A percentile compares a stretch with the other conserved stretches of the same genome.
phyloP scores from a whole-genome alignment of 2,113 vertebrate species.

The Stictonetta naevosa region DNA sequence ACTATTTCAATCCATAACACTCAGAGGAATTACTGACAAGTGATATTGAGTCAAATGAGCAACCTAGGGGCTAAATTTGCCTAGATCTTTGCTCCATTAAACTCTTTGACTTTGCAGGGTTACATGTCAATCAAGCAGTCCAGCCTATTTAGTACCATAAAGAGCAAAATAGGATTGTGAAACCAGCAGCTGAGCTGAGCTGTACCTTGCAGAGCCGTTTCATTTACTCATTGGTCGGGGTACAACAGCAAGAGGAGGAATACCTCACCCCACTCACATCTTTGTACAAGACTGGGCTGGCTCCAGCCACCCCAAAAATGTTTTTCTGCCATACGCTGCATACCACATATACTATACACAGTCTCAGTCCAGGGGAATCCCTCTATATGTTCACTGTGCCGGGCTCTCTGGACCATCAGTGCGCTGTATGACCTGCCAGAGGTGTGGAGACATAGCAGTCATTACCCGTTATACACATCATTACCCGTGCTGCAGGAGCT shows the following conservation, averaged over 20 bases:
- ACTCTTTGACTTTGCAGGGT: not conserved
- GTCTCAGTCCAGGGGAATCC: not conserved
- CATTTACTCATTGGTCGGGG: not conserved
- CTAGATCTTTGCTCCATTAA: not conserved
- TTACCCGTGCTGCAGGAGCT: not conserved
- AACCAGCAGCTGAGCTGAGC: not conserved
- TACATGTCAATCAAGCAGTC: not conserved
- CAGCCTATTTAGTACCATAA: not conserved
- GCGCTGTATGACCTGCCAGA: not conserved
- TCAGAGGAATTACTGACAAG: not conserved
- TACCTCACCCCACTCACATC: not conserved
- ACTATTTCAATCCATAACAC: not conserved
- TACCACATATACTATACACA: not conserved
- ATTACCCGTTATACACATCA: not conserved
- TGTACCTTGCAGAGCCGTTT: not conserved
- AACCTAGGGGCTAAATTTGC: constrained; percentile 4
- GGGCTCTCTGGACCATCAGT: not conserved
- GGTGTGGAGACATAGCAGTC: not conserved
- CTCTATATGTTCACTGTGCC: not conserved
- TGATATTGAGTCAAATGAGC: constrained; percentile 23
- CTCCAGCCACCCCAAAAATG: not conserved
- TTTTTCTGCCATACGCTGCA: not conserved
- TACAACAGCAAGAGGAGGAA: not conserved
- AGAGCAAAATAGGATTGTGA: accelerated
- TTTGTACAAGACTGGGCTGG: not conserved